Evolutionary conservation across 2,113 vertebrate genomes (phyloP), one percentile per base, ranked within the genome.

Genomic region (Hyperoodon ampullatus): DNA sequence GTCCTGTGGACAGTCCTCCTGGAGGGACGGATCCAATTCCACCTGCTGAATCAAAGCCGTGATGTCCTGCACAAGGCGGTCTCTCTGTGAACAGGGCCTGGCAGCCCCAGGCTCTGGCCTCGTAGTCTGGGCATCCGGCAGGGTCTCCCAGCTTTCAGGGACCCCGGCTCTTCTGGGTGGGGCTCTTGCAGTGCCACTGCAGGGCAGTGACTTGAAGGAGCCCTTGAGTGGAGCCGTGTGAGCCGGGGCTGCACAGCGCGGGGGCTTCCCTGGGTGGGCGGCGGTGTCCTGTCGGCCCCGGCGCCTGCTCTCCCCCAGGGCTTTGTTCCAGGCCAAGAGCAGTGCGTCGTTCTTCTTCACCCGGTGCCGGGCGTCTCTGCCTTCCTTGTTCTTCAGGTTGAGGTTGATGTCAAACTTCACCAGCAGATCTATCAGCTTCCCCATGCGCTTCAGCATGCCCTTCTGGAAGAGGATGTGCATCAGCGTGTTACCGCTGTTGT

Each of bases 401-500:
- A 98, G 97, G 75, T 99, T 99, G 53, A 99, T 96, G 90, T 99
- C 98, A 53, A 99, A 99, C 96, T 97, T 99, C 61, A 97, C 98
- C 89, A 99, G 19, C 24, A 97, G 95, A 8, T 98, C 98, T 0
- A 98, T 92, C 83, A 99, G 84, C 98, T 94, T 99, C 96, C 97
- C 98, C 7, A 97, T 66, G 14, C 98, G 98, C 81, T 97, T 98
- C 15, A 97, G 92, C 98, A 93, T 98, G 55, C 97, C 96, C 88
- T 35, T 98, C 95, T 98, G 98, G 96, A 99, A 99, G 90, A 99
- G 74, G 96, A 98, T 60, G 66, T 99, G 99, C 98, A 99, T 98
- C 88, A 99, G 88, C 0, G 99, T 99, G 90, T 99, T 98, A 35
- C 99, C 99, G 13, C 94, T 93, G 33, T 97, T 50, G 28, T 99